A percentile compares a stretch with the other conserved stretches of the same genome.
phyloP scores from a whole-genome alignment of 1,140 invertebrate species.

The Drosophila insularis region DNA sequence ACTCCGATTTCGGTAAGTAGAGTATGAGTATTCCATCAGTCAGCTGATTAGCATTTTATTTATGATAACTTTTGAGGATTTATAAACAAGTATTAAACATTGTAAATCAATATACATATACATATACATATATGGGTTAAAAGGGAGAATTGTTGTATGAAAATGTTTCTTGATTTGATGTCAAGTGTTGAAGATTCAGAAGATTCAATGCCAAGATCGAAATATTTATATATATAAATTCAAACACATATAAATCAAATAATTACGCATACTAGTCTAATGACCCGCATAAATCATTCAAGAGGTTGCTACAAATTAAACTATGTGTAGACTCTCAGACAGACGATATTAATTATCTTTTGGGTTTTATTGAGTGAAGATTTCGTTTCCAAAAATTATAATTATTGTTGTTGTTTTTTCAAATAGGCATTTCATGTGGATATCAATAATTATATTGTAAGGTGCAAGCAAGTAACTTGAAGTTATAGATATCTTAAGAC shows the following conservation, averaged over 20 bases:
- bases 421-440: neutral
- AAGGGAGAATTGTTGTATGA: neutral
- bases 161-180: neutral
- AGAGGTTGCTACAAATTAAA: slow-evolving; percentile 29
- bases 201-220: neutral
- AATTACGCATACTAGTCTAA: slow-evolving; percentile 46
- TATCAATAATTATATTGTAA: no score
- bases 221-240: neutral
- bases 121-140: slow-evolving; percentile 5
- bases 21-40: slow-evolving; percentile 24
- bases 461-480: no score
- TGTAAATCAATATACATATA: slow-evolving; percentile 32
- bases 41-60: slow-evolving; percentile 75
- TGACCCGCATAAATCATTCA: slow-evolving; percentile 53
- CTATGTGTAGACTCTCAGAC: slow-evolving; percentile 14
- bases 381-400: neutral
- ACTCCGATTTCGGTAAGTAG: slow-evolving; percentile 48
- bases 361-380: neutral
- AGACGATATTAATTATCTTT: slow-evolving; percentile 25
- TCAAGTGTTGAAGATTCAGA: neutral
- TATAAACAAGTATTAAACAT: slow-evolving; percentile 40
- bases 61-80: slow-evolving; percentile 28
- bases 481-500: no score
- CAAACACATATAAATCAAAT: slow-evolving; percentile 13
- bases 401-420: neutral